Percentiles rank a stretch among this genome's conserved stretches.
phyloP scores from a whole-genome alignment of 2,888 invertebrate species.

The Eudasyphora cyanicolor region DNA sequence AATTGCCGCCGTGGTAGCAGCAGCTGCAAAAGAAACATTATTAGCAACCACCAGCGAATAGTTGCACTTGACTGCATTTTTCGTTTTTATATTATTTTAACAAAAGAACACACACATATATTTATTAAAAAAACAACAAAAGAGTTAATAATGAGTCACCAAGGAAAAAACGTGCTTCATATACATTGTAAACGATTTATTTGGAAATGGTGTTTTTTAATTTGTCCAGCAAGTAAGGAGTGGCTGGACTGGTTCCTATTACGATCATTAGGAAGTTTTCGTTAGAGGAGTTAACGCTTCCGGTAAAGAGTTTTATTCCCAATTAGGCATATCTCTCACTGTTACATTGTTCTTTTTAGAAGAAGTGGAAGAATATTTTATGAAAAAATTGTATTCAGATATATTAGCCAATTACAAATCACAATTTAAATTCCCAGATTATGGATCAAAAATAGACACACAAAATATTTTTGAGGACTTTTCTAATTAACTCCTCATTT shows the following conservation, averaged over 20 bases:
- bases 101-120: conserved; percentile 36
- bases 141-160: conserved; percentile 51
- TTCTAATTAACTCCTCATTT: too few relatives aligned
- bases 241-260: background rate
- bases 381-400: too few relatives aligned
- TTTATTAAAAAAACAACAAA: background rate
- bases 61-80: conserved; percentile 66
- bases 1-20: background rate
- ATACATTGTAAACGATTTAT: background rate
- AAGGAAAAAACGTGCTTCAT: conserved; percentile 29
- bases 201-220: background rate
- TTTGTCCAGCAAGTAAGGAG: conserved; percentile 18
- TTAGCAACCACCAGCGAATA: conserved; percentile 52
- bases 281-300: background rate
- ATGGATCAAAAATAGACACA: too few relatives aligned
- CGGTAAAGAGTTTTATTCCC: background rate
- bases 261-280: conserved; percentile 6
- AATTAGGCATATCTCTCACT: background rate
- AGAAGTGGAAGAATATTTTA: background rate
- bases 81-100: conserved; percentile 12
- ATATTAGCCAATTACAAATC: too few relatives aligned
- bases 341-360: background rate
- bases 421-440: too few relatives aligned
- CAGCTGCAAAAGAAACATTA: too few relatives aligned
- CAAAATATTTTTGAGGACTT: too few relatives aligned